phyloP scores from a whole-genome alignment of 2,113 vertebrate species.

The Prunella fulvescens region DNA sequence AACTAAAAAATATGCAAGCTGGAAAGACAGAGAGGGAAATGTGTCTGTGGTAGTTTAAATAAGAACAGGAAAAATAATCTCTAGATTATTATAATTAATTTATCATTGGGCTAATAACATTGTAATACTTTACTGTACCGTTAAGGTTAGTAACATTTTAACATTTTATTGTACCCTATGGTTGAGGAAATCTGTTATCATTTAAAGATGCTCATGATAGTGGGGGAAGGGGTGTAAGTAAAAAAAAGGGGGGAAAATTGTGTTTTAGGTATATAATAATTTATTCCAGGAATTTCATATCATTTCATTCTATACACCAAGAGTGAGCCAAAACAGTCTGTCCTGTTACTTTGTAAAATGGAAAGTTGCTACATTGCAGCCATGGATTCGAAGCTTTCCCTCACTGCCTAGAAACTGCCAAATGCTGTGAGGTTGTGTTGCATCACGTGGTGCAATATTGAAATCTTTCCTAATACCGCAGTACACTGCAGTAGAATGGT shows the following conservation, averaged over 20 bases:
- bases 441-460: not conserved
- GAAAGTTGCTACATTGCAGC: not conserved
- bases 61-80: not conserved
- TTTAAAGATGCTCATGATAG: not conserved
- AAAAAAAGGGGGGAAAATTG: not conserved
- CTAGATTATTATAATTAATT: not conserved
- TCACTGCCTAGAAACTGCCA: not conserved
- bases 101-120: not conserved
- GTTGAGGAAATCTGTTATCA: not conserved
- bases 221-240: rapidly evolving
- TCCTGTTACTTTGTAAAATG: not conserved
- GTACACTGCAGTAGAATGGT: slow-evolving; percentile 59
- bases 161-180: not conserved
- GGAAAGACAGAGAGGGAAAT: not conserved
- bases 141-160: not conserved
- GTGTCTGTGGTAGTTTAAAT: not conserved
- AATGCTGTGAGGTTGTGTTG: not conserved
- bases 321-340: not conserved
- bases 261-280: not conserved
- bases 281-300: not conserved
- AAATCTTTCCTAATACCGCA: slow-evolving; percentile 48
- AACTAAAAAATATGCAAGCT: not conserved
- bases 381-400: not conserved
- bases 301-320: not conserved
- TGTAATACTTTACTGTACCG: not conserved